Conservation (phyloP, 2,888 invertebrate species). For the Dicycla oo region DNA sequence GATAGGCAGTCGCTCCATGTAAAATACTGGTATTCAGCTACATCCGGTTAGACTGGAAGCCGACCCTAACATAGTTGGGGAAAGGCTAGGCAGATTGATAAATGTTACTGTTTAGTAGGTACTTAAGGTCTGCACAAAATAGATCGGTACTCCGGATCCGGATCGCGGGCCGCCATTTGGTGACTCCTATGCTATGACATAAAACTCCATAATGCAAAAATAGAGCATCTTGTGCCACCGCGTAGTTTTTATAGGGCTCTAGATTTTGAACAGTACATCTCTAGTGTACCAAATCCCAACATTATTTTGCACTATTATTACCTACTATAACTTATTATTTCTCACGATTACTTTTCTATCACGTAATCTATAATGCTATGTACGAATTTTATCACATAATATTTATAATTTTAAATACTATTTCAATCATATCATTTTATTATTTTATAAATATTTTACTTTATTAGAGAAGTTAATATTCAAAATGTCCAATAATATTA, state of each 20-base stretch:
- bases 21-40: too few relatives aligned
- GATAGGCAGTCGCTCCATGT: too few relatives aligned
- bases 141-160: too few relatives aligned
- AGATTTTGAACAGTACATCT: constrained; percentile 47
- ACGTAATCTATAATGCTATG: not conserved
- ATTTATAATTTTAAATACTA: not conserved
- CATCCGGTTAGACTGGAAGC: too few relatives aligned
- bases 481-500: constrained; percentile 3
- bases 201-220: not conserved
- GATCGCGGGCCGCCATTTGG: too few relatives aligned
- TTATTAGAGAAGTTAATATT: not conserved
- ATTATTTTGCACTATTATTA: constrained; percentile 41
- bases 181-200: too few relatives aligned
- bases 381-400: not conserved
- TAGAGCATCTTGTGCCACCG: not conserved
- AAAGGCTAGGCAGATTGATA: too few relatives aligned
- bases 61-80: too few relatives aligned
- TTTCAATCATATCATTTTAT: not conserved
- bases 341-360: constrained; percentile 9
- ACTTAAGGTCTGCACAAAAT: too few relatives aligned
- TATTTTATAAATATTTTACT: constrained; percentile 3
- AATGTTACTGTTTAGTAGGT: too few relatives aligned
- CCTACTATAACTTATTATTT: constrained; percentile 5
- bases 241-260: not conserved
- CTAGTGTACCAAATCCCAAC: constrained; percentile 16